phyloP scores from a whole-genome alignment of 2,888 invertebrate species.

The Troides aeacus region DNA sequence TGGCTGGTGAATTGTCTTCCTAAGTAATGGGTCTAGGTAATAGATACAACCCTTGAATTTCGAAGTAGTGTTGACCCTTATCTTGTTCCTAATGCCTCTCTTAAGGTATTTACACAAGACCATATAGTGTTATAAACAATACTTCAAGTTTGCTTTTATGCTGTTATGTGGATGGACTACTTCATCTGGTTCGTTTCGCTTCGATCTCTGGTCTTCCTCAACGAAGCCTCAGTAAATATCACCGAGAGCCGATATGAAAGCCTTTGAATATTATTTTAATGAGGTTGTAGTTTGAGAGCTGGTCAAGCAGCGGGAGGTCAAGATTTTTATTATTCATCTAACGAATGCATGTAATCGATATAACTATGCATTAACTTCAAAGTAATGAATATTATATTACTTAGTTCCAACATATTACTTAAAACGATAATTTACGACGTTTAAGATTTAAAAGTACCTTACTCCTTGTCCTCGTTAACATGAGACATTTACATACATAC shows the following conservation, averaged over 20 bases:
- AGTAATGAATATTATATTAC: not conserved
- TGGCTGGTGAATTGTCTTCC: too few relatives aligned
- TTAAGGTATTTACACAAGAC: too few relatives aligned
- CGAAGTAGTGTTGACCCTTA: too few relatives aligned
- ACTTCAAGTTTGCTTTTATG: too few relatives aligned
- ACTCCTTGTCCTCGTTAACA: too few relatives aligned
- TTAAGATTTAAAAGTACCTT: not conserved
- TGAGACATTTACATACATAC: too few relatives aligned
- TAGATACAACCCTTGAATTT: too few relatives aligned
- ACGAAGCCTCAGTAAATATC: not conserved
- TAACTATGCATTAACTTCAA: not conserved
- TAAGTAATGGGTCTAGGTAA: too few relatives aligned
- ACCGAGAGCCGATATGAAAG: not conserved
- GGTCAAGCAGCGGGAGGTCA: not conserved
- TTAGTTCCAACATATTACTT: not conserved
- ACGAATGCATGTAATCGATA: not conserved
- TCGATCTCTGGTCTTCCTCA: not conserved
- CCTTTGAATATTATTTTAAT: not conserved
- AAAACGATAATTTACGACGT: not conserved
- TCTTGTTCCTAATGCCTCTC: too few relatives aligned
- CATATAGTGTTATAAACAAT: too few relatives aligned
- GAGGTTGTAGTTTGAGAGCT: not conserved
- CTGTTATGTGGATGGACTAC: too few relatives aligned
- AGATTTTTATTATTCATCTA: not conserved
- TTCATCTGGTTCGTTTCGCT: too few relatives aligned